phyloP scores from a whole-genome alignment of 1,140 invertebrate species.

The Drosophila kanapiae region DNA sequence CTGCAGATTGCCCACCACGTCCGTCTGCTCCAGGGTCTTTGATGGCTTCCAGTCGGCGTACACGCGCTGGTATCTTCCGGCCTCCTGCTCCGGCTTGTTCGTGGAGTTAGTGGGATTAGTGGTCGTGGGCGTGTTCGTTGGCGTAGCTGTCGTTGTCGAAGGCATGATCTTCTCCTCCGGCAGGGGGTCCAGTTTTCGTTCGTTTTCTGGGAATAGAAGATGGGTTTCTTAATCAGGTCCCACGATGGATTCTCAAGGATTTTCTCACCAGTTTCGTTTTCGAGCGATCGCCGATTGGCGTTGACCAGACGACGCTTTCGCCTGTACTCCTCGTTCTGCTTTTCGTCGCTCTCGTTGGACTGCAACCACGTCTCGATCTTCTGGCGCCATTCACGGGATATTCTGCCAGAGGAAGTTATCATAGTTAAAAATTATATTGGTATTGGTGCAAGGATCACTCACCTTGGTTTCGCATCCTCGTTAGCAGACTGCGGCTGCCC shows the following conservation, averaged over 20 bases:
- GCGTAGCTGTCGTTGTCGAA: constrained; percentile 64
- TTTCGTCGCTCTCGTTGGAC: constrained; percentile 94
- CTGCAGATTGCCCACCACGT: constrained; percentile 94
- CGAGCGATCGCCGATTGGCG: constrained; percentile 90
- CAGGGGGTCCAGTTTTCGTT: constrained; percentile 90
- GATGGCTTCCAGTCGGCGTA: constrained; percentile 93
- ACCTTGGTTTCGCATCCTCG: constrained; percentile 86
- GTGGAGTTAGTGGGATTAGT: constrained; percentile 65
- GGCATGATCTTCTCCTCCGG: constrained; percentile 87
- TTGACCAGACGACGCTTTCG: constrained; percentile 88
- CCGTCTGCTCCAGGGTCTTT: constrained; percentile 91
- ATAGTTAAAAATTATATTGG: neutral
- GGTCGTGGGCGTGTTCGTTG: constrained; percentile 65
- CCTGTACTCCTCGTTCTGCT: constrained; percentile 89
- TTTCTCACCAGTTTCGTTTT: constrained; percentile 91
- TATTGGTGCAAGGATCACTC: neutral
- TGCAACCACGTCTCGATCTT: constrained; percentile 96
- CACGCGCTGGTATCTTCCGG: constrained; percentile 87
- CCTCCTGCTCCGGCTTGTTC: constrained; percentile 29
- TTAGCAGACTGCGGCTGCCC: constrained; percentile 51
- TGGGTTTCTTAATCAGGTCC: neutral
- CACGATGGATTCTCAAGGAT: fast-evolving
- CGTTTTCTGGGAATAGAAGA: constrained; percentile 87
- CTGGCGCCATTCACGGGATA: constrained; percentile 91
- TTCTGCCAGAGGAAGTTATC: constrained; percentile 43